Percentiles rank a stretch among this genome's conserved stretches.
These are phyloP conservation scores for Enteromius anoplus DNA, from an alignment of 2,797 vertebrate species.

Conservation along the genomic window DNA sequence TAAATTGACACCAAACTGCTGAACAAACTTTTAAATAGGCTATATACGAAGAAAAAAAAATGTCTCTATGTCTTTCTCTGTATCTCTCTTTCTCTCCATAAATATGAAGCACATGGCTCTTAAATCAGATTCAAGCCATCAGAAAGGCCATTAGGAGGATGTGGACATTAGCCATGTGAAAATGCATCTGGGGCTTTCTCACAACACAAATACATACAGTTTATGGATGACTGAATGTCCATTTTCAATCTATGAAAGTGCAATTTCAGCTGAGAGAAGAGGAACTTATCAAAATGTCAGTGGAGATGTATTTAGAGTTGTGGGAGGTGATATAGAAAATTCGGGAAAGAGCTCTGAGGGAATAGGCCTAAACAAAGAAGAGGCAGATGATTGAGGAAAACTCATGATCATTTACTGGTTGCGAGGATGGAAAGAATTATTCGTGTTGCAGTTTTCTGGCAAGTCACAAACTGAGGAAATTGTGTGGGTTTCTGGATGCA, in stretches of 20 bases:
- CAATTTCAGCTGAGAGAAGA: slow-evolving; percentile 27
- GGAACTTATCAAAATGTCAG: slow-evolving; percentile 43
- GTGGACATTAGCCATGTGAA: slow-evolving; percentile 32
- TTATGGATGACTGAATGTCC: slow-evolving; percentile 27
- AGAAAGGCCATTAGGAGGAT: slow-evolving; percentile 24
- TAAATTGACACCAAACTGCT: not conserved
- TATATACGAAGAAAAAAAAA: not conserved
- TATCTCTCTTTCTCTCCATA: slow-evolving; percentile 17
- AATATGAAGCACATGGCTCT: slow-evolving; percentile 10
- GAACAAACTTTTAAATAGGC: not conserved
- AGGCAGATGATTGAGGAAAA: slow-evolving; percentile 32
- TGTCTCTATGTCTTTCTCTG: not conserved
- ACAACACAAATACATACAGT: slow-evolving; percentile 30
- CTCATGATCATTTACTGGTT: slow-evolving; percentile 17
- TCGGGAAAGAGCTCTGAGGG: slow-evolving; percentile 6
- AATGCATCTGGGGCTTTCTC: slow-evolving; percentile 38
- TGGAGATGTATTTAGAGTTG: slow-evolving; percentile 34
- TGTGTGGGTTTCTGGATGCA: slow-evolving; percentile 11
- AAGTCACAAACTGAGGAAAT: slow-evolving; percentile 10
- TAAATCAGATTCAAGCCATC: slow-evolving; percentile 28
- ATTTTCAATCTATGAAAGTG: slow-evolving; percentile 27
- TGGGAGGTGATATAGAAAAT: slow-evolving; percentile 24
- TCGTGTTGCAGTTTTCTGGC: slow-evolving; percentile 18
- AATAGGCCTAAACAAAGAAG: not conserved
- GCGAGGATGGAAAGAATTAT: not conserved